Evolutionary conservation across 35 echinoderm and acorn worm species (phyloP).

Genomic region (Apostichopus japonicus): DNA sequence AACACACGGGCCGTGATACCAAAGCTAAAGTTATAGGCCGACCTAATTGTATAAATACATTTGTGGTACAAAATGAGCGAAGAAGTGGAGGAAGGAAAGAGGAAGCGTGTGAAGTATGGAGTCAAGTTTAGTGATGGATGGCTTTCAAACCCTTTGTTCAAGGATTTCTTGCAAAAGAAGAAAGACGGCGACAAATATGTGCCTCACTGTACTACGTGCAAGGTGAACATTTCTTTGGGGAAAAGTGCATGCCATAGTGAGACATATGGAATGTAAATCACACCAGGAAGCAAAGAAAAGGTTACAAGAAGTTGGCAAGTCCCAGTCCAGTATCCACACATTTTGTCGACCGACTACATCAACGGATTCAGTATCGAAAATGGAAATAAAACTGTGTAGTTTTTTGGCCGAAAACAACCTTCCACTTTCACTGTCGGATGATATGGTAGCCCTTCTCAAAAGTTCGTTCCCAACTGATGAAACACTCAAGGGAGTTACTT

Average conservation of each 20-base stretch:
- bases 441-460: too few species aligned
- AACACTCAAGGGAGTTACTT: slow-evolving; percentile 10
- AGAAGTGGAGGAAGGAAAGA: background rate
- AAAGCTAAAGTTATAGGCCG: too few species aligned
- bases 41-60: too few species aligned
- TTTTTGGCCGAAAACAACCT: slow-evolving; percentile 47
- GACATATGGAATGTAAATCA: background rate
- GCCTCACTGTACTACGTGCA: background rate
- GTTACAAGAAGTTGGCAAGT: background rate
- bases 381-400: slow-evolving; percentile 56
- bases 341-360: background rate
- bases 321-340: background rate
- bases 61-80: too few species aligned
- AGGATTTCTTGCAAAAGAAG: background rate
- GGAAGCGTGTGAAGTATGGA: background rate
- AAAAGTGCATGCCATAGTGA: slow-evolving; percentile 8
- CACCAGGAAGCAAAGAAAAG: slow-evolving; percentile 2
- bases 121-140: background rate
- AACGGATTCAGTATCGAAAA: slow-evolving; percentile 21
- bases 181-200: slow-evolving; percentile 8
- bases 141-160: background rate
- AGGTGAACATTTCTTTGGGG: background rate
- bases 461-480: too few species aligned
- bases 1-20: too few species aligned
- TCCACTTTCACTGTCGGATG: slow-evolving; percentile 26